A percentile compares a stretch with the other conserved stretches of the same genome.
Evolutionary conservation across 2,888 invertebrate species (phyloP).

Genomic region (Thymelicus acteon): DNA sequence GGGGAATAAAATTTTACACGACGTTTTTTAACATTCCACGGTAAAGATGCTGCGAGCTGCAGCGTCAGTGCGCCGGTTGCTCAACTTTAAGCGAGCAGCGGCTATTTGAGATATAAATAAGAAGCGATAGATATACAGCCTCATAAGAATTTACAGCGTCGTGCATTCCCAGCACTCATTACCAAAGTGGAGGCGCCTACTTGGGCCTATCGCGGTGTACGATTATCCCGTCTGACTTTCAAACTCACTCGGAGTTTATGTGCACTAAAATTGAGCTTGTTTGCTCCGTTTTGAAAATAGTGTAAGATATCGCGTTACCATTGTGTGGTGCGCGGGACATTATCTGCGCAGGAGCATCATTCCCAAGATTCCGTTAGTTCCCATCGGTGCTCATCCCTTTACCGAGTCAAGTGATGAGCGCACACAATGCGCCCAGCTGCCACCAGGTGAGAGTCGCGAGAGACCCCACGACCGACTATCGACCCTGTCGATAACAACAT

Average conservation of each 20-base stretch:
- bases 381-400: constrained; percentile 80
- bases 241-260: not conserved
- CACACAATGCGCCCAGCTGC: constrained; percentile 69
- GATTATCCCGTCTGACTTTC: constrained; percentile 9
- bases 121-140: constrained; percentile 10
- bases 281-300: constrained; percentile 15
- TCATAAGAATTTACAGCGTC: constrained; percentile 14
- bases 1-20: constrained; percentile 53
- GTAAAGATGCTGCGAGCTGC: constrained; percentile 10
- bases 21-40: constrained; percentile 30
- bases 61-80: constrained; percentile 15
- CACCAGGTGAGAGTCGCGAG: constrained; percentile 70
- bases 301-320: constrained; percentile 64
- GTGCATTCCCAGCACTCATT: not conserved
- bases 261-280: constrained; percentile 14
- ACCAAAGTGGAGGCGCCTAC: not conserved
- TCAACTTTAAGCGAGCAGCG: constrained; percentile 11
- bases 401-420: constrained; percentile 80
- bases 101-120: constrained; percentile 26
- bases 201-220: not conserved
- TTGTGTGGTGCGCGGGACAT: constrained; percentile 56
- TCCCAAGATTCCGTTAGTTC: constrained; percentile 77
- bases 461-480: constrained; percentile 44
- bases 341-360: constrained; percentile 66
- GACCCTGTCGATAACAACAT: constrained; percentile 43